Conservation (phyloP, 2,113 vertebrate species). For the Lophochroa leadbeateri region DNA sequence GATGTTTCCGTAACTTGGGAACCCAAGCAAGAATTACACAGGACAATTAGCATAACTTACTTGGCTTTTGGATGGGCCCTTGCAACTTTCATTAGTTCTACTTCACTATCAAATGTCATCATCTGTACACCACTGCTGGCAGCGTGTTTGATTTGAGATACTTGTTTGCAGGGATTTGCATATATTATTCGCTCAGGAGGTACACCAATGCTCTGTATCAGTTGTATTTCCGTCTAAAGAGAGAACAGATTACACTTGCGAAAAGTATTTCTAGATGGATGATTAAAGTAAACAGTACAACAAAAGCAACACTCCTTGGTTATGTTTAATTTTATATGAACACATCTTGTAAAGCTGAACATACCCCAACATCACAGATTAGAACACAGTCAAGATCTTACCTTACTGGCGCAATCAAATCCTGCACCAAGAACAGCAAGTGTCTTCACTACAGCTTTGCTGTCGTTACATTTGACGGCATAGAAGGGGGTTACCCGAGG, state of each 20-base stretch:
- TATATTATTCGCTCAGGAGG: slow-evolving; percentile 92
- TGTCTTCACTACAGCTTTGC: slow-evolving; percentile 85
- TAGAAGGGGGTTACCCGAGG: slow-evolving; percentile 93
- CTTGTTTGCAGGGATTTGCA: slow-evolving; percentile 98
- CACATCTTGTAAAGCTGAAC: not conserved
- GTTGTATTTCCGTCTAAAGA: slow-evolving; percentile 90
- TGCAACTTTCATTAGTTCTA: slow-evolving; percentile 94
- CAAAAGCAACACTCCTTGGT: not conserved
- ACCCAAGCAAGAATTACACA: not conserved
- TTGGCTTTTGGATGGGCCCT: slow-evolving; percentile 92
- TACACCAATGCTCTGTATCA: slow-evolving; percentile 92
- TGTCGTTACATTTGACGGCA: slow-evolving; percentile 95
- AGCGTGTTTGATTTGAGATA: slow-evolving; percentile 97
- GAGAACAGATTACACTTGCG: not conserved
- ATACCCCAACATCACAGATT: not conserved
- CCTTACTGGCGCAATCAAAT: slow-evolving; percentile 99
- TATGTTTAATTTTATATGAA: not conserved
- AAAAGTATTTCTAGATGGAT: not conserved
- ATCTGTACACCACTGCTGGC: slow-evolving; percentile 91
- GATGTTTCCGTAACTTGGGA: not conserved
- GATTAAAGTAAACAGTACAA: not conserved
- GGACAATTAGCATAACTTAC: slow-evolving; percentile 75
- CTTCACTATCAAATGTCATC: slow-evolving; percentile 99
- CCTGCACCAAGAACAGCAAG: slow-evolving; percentile 89
- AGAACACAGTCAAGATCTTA: slow-evolving; percentile 4